These are phyloP conservation scores for Eilema sororculum DNA, from an alignment of 2,888 invertebrate genomes.

Conservation along the genomic window DNA sequence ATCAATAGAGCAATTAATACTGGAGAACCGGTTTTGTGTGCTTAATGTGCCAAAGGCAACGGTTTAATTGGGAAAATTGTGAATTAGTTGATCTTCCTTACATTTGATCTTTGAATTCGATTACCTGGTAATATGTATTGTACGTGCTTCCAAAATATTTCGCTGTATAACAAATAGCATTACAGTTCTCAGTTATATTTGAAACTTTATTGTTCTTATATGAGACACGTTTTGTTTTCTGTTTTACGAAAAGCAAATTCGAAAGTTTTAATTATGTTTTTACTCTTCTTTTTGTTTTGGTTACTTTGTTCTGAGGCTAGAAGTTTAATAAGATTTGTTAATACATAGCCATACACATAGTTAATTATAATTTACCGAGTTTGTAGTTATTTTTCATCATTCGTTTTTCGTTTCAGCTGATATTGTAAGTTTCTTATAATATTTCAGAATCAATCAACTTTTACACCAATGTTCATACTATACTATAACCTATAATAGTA, in stretches of 20 bases:
- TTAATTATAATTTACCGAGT: not conserved
- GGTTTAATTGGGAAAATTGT: slow-evolving; percentile 79
- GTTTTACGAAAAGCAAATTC: slow-evolving; percentile 57
- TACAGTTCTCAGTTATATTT: slow-evolving; percentile 59
- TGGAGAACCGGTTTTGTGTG: slow-evolving; percentile 56
- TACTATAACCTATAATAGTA: not conserved
- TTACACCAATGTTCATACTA: slow-evolving; percentile 7
- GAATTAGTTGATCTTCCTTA: slow-evolving; percentile 73
- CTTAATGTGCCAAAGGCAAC: slow-evolving; percentile 70
- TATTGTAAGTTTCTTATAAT: not conserved
- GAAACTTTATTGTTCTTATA: slow-evolving; percentile 60
- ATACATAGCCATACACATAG: not conserved
- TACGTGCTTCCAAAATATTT: slow-evolving; percentile 66
- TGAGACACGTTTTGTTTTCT: slow-evolving; percentile 66
- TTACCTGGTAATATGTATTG: slow-evolving; percentile 71
- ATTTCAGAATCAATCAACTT: slow-evolving; percentile 16
- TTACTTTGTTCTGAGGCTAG: slow-evolving; percentile 1
- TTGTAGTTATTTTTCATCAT: not conserved
- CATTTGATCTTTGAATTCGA: slow-evolving; percentile 66
- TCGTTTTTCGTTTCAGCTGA: not conserved
- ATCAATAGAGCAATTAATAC: slow-evolving; percentile 78
- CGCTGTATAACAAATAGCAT: slow-evolving; percentile 63
- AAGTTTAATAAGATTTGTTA: slow-evolving; percentile 12
- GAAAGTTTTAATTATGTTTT: slow-evolving; percentile 67
- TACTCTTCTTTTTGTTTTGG: slow-evolving; percentile 35